Conservation (phyloP, 2,797 vertebrate genomes). For the Stomatorhinus walkeri region DNA sequence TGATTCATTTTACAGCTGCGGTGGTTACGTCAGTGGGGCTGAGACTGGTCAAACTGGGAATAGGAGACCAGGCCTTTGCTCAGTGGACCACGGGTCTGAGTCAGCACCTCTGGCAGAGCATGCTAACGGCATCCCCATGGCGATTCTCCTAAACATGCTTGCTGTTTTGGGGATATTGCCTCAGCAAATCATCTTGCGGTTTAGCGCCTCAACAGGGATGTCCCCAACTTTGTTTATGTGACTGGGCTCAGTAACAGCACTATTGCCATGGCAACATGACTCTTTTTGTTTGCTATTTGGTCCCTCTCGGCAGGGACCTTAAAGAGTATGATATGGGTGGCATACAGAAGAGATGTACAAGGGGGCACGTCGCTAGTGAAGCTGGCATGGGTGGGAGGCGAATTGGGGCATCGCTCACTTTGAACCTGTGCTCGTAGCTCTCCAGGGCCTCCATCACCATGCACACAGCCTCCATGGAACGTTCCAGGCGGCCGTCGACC, state of each 20-base stretch:
- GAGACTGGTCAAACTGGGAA: neutral
- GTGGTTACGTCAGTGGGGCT: neutral
- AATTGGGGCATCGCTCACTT: slow-evolving; percentile 61
- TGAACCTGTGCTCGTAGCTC: slow-evolving; percentile 90
- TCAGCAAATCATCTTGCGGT: slow-evolving; percentile 2
- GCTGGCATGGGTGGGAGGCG: neutral
- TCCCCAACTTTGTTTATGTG: neutral
- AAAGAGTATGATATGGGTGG: neutral
- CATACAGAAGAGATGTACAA: neutral
- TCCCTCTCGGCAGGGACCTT: neutral
- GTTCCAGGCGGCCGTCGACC: slow-evolving; percentile 82
- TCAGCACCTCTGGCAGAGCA: slow-evolving; percentile 13
- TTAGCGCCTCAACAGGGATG: neutral
- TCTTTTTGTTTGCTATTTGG: slow-evolving; percentile 1
- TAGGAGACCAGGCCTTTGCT: slow-evolving; percentile 3
- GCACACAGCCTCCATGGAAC: slow-evolving; percentile 93
- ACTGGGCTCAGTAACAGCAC: slow-evolving; percentile 15
- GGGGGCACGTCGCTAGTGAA: neutral
- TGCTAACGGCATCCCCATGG: slow-evolving; percentile 22
- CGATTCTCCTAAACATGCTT: slow-evolving; percentile 32
- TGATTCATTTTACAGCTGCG: slow-evolving; percentile 37
- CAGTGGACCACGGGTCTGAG: slow-evolving; percentile 13
- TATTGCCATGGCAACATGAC: slow-evolving; percentile 30
- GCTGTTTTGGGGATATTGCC: slow-evolving; percentile 23
- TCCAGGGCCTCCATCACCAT: slow-evolving; percentile 98